These are phyloP conservation scores for Drosophila tristis DNA, from an alignment of 1,140 invertebrate genomes.

Conservation along the genomic window DNA sequence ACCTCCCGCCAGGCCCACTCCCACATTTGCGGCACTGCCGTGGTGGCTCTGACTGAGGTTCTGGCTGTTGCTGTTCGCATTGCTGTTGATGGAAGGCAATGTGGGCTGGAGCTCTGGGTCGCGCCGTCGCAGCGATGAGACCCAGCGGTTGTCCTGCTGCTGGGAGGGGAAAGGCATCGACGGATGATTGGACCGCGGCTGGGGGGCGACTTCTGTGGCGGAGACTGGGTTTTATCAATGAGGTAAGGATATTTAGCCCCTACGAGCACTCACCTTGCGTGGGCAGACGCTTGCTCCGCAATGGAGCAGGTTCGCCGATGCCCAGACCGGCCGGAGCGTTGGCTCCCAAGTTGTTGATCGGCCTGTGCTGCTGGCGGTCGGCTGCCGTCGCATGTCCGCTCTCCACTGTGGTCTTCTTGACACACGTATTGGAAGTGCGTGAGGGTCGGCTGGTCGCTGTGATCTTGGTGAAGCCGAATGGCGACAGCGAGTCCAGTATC, in stretches of 20 bases:
- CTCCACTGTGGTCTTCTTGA: conserved; percentile 44
- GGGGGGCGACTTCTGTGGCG: conserved; percentile 74
- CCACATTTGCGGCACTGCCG: conserved; percentile 72
- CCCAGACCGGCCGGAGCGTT: conserved; percentile 83
- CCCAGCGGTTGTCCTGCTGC: conserved; percentile 80
- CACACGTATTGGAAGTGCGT: conserved; percentile 41
- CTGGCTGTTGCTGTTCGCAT: conserved; percentile 60
- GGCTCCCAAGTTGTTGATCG: conserved; percentile 73
- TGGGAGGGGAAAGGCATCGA: conserved; percentile 75
- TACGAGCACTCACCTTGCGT: conserved; percentile 72
- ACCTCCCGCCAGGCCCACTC: conserved; percentile 20
- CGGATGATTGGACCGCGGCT: conserved; percentile 66
- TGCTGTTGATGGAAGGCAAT: conserved; percentile 86
- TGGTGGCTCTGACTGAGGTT: conserved; percentile 63
- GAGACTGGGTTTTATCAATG: conserved; percentile 69
- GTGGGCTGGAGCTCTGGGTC: conserved; percentile 88
- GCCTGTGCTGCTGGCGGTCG: conserved; percentile 46
- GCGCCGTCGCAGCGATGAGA: conserved; percentile 86
- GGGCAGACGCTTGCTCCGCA: conserved; percentile 70
- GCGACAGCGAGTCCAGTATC: conserved; percentile 87
- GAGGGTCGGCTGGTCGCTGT: conserved; percentile 84
- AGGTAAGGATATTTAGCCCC: conserved; percentile 15
- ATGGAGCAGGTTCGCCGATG: conserved; percentile 51
- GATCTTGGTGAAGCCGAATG: conserved; percentile 87
- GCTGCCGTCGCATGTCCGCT: conserved; percentile 20